Percentiles rank a stretch among this genome's conserved stretches.
These are phyloP conservation scores for Lumbricus terrestris DNA, from an alignment of 2,888 invertebrate species.

Conservation along the genomic window DNA sequence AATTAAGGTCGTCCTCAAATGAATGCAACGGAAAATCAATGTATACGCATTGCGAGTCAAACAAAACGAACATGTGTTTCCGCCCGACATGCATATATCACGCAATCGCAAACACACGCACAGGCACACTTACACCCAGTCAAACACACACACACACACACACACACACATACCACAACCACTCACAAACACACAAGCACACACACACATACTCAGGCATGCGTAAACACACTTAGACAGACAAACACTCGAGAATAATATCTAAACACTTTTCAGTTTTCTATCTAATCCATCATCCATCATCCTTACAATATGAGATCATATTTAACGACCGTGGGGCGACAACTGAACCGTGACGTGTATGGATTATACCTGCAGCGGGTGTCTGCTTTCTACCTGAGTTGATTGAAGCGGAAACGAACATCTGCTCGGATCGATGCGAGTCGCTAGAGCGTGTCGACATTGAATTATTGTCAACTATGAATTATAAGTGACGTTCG, in stretches of 20 bases:
- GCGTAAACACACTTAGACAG: too few species aligned
- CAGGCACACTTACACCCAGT: too few species aligned
- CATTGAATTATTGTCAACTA: neutral
- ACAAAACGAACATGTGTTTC: neutral
- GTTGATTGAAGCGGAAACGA: neutral
- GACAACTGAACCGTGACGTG: neutral
- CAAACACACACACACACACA: too few species aligned
- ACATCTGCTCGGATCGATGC: neutral
- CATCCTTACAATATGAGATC: neutral
- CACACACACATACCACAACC: too few species aligned
- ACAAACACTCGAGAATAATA: neutral
- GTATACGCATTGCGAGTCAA: neutral
- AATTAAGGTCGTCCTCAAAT: neutral
- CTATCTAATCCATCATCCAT: neutral
- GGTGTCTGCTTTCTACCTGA: neutral
- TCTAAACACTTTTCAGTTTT: too few species aligned
- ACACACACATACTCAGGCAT: too few species aligned
- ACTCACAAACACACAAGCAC: too few species aligned
- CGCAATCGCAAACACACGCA: neutral
- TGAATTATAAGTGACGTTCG: neutral
- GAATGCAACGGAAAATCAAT: neutral
- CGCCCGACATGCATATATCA: neutral
- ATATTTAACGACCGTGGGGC: neutral
- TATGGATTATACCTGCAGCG: neutral
- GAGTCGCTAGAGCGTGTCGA: neutral